Base-by-base conservation (phyloP, 2,888 invertebrate species). In the Nephrotoma appendiculata region DNA sequence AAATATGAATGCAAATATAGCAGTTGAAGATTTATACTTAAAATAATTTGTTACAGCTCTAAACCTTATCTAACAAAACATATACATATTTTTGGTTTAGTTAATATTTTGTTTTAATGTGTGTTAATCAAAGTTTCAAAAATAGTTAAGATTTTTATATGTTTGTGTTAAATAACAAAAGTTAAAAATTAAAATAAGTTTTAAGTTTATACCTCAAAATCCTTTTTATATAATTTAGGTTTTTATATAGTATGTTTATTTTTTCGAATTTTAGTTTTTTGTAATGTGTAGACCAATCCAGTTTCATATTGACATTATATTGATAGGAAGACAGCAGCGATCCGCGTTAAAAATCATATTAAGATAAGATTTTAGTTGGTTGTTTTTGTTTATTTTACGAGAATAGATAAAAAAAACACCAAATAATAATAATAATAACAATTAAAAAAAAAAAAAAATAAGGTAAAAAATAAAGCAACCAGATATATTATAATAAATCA, bases 151-250 rank as follows among this genome's bases (percentile, higher is more conserved):
- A 31, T 19, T 31, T 71, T 71, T 71, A 71, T 71, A 71, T 52
- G 52, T 71, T 71, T 71, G 71, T 71, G 71, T 31, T 71, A 71
- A 71, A 71, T 71, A 71, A 71, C 71, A 19, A 31, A 71, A 71
- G 71, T 31, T 19, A 31, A 71, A 71, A 71, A 71, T 71, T 71
- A 71, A 71, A 71, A 31, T 71, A 71, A 71, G 31, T 71, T 71
- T 31, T 84, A 84, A 84, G 43, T 42, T 84, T 86, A 90, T 92
- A 92, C 92, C 92, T 92, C 92, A 90, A 92, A 92, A 91, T 92
- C 92, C 92, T 92, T 91, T 83, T 87, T 9, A 9, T 31, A 31
- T 31, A 71, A 31, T 71, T 57, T 87, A 85, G 41, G 71, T 71
- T 71, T 44, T 71, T 71, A 31, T 71, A 31, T 71, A 71, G 31